Conservation (phyloP, 2,113 vertebrate genomes). For the Calyptomena viridis region DNA sequence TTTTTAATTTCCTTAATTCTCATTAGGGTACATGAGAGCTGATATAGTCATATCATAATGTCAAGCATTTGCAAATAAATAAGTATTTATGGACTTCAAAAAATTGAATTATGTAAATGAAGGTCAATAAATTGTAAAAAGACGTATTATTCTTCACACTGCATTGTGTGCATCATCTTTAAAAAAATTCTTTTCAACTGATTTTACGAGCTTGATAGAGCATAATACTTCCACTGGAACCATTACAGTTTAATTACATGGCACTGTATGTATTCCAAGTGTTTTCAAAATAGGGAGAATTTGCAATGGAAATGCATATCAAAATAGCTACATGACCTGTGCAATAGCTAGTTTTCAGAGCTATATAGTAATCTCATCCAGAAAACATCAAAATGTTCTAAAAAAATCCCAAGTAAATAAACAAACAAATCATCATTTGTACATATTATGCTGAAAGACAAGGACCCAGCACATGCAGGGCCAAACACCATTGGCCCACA, state of each 20-base stretch:
- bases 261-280: neutral
- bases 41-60: neutral
- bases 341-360: neutral
- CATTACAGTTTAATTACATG: neutral
- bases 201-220: neutral
- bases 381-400: neutral
- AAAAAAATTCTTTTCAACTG: neutral
- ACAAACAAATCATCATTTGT: neutral
- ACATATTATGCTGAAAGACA: neutral
- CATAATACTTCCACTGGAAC: neutral
- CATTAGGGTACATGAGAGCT: neutral
- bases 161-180: neutral
- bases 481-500: neutral
- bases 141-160: neutral
- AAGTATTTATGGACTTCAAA: neutral
- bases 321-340: neutral
- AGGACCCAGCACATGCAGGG: neutral
- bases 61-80: neutral
- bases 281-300: conserved; percentile 5
- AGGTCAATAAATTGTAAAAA: neutral
- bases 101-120: neutral
- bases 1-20: neutral
- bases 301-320: neutral
- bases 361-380: neutral
- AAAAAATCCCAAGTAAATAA: neutral